Percentiles rank a stretch among this genome's conserved stretches.
Conservation (phyloP, 2,888 invertebrate genomes). For the Folsomia manolachei region DNA sequence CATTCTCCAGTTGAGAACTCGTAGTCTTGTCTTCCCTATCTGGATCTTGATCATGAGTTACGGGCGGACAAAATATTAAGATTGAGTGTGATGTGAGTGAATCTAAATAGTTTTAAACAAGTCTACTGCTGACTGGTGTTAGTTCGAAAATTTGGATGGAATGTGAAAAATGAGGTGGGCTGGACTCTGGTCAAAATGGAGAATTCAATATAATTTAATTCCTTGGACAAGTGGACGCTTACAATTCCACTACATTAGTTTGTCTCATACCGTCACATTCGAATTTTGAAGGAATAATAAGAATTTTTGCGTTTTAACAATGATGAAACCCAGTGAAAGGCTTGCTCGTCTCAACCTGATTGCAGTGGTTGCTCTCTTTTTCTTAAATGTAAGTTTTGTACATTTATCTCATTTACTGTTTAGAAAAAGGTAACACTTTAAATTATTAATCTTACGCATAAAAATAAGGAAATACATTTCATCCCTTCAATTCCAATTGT, state of each 20-base stretch:
- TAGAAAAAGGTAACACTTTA: no score
- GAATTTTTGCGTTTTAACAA: background rate
- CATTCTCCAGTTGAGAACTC: background rate
- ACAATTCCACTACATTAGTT: background rate
- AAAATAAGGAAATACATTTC: no score
- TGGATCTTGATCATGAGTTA: background rate
- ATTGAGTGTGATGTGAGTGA: no score
- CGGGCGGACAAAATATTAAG: background rate
- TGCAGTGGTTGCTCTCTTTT: slow-evolving; percentile 8
- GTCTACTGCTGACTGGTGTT: no score
- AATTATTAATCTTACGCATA: no score
- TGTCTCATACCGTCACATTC: background rate
- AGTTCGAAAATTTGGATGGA: background rate
- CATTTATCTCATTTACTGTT: no score
- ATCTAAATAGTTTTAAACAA: no score
- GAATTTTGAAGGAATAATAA: background rate
- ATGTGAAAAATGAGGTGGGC: background rate
- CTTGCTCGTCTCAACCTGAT: slow-evolving; percentile 15
- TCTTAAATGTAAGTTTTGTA: slow-evolving; percentile 21
- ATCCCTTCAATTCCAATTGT: no score
- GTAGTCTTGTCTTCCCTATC: background rate
- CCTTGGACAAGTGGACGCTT: background rate
- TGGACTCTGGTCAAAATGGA: background rate
- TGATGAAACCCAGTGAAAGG: background rate
- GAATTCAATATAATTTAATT: slow-evolving; percentile 5